These are phyloP conservation scores for Dryomyza anilis DNA, from an alignment of 2,888 invertebrate genomes.

Conservation along the genomic window DNA sequence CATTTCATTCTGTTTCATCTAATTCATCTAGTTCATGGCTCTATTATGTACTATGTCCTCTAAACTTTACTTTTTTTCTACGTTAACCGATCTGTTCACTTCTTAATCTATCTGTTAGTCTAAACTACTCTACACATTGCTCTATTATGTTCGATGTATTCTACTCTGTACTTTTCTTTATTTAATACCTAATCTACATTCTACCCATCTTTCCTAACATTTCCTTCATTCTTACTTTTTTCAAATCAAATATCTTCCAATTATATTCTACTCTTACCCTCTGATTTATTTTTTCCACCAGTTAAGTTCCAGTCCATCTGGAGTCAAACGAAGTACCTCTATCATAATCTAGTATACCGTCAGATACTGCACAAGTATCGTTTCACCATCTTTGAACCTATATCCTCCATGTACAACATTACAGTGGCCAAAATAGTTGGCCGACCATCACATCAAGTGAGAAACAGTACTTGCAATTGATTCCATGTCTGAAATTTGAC, in stretches of 20 bases:
- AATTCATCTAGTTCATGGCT: no score
- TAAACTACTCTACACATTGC: no score
- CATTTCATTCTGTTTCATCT: no score
- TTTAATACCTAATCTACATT: neutral
- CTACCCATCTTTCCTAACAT: slow-evolving; percentile 2
- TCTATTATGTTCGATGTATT: no score
- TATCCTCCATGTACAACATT: slow-evolving; percentile 58
- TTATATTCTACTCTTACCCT: slow-evolving; percentile 3
- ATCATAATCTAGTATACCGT: slow-evolving; percentile 54
- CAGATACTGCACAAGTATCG: slow-evolving; percentile 56
- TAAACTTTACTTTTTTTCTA: no score
- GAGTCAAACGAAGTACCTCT: slow-evolving; percentile 58
- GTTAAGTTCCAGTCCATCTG: slow-evolving; percentile 55
- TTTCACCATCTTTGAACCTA: slow-evolving; percentile 55
- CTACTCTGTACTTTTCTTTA: no score
- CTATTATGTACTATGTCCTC: no score
- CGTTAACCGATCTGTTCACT: no score
- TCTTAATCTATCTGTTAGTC: no score
- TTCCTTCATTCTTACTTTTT: slow-evolving; percentile 17
- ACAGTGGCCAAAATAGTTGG: slow-evolving; percentile 55
- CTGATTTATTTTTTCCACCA: slow-evolving; percentile 26
- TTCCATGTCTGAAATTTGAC: no score
- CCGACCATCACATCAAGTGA: no score
- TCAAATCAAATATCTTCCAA: slow-evolving; percentile 13
- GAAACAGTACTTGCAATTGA: no score